Evolutionary conservation across 2,888 invertebrate genomes (phyloP).

Genomic region (Ceraclea dissimilis): DNA sequence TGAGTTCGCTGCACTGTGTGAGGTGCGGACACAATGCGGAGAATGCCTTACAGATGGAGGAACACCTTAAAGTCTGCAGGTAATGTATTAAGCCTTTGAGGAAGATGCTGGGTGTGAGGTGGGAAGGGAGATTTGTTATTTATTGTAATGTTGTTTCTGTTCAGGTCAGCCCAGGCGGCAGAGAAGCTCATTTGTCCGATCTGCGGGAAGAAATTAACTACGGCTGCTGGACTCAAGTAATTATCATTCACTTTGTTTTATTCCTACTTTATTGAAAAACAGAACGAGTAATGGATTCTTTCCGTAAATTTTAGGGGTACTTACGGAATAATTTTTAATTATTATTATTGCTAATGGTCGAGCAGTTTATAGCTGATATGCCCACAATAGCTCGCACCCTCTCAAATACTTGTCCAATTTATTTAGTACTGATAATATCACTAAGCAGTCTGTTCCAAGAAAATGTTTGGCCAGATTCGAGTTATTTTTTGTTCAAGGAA

Average conservation of each 20-base stretch:
- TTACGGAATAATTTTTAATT: too few species aligned
- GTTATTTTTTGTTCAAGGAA: too few species aligned
- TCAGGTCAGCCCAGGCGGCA: conserved; percentile 10
- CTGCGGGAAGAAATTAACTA: conserved; percentile 20
- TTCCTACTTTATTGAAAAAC: not conserved
- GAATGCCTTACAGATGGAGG: not conserved
- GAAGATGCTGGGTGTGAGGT: not conserved
- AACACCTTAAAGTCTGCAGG: conserved; percentile 17
- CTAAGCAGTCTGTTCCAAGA: too few species aligned
- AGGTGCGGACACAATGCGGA: conserved; percentile 4
- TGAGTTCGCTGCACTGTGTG: conserved; percentile 3
- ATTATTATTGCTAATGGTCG: too few species aligned
- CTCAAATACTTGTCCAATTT: too few species aligned
- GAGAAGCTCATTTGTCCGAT: conserved; percentile 16
- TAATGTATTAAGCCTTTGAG: not conserved
- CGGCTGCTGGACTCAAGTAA: conserved; percentile 19
- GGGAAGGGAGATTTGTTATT: too few species aligned
- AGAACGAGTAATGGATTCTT: too few species aligned
- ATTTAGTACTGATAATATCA: too few species aligned
- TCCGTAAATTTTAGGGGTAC: too few species aligned
- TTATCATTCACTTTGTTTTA: not conserved
- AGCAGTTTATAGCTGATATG: too few species aligned
- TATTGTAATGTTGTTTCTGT: not conserved
- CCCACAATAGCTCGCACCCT: too few species aligned
- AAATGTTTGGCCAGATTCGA: too few species aligned